These are phyloP conservation scores for Pogonomyrmex californicus DNA, from an alignment of 1,140 invertebrate species.

Conservation along the genomic window DNA sequence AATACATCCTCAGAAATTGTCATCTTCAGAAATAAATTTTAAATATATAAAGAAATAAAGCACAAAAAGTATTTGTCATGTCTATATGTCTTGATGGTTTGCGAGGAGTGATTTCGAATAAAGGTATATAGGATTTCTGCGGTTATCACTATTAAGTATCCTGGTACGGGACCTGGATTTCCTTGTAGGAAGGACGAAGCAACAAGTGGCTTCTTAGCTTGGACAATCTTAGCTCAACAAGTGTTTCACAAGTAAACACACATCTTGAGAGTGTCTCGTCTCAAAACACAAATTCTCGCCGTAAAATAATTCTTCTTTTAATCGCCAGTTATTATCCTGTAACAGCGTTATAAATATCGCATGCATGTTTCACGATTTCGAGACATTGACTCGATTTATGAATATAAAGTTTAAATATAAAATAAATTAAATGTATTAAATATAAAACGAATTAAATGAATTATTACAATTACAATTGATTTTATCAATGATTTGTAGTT, in stretches of 20 bases:
- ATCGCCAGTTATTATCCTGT: background rate
- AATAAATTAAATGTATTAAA: background rate
- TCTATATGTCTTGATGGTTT: background rate
- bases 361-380: background rate
- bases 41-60: background rate
- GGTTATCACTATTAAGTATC: slow-evolving; percentile 66
- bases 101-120: background rate
- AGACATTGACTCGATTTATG: background rate
- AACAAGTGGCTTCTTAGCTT: slow-evolving; percentile 87
- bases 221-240: slow-evolving; percentile 86
- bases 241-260: slow-evolving; percentile 77
- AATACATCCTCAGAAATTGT: background rate
- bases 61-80: background rate
- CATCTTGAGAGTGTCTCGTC: slow-evolving; percentile 46
- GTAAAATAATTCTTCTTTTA: slow-evolving; percentile 19
- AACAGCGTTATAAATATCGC: background rate
- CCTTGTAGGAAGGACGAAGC: slow-evolving; percentile 78
- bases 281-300: background rate
- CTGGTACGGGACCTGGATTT: slow-evolving; percentile 72
- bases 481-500: too few species aligned
- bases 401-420: slow-evolving; percentile 13
- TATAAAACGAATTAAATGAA: background rate
- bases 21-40: background rate
- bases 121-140: slow-evolving; percentile 47
- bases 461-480: too few species aligned